Base-by-base conservation (phyloP, 2,113 vertebrate species). In the Cephalopterus ornatus region DNA sequence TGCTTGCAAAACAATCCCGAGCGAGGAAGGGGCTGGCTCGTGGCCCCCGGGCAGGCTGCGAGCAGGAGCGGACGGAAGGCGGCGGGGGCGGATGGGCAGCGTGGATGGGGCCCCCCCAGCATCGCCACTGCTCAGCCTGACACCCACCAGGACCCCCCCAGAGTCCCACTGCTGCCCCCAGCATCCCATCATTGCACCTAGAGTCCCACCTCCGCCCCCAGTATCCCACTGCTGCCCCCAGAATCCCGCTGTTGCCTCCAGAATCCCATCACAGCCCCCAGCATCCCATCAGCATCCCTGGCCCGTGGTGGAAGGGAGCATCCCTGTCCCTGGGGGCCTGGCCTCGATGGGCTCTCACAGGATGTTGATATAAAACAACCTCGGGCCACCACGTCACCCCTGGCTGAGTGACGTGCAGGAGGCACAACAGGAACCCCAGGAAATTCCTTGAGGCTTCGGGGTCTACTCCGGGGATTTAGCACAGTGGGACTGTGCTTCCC, bases 1-100 rank as follows among this genome's bases (percentile, higher is more conserved):
- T 47, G 93, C 92, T 83, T 72, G 95, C 93, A 91, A 92, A 97
- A 95, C 95, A 96, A 94, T 92, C 93, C 79, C 9, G 5, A 33
- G 42, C 22, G 58, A 90, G 92, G 88, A 93, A 92, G 73, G 89
- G 75, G 85, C 44, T 68, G 85, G 74, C 56, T 70, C 27, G 6
- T 28, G 47, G 83, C 30, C 83, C 92, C 85, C 3, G 5, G 61
- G 73, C 4, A 1, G 58, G 52, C 55, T n/a, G 50, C 1, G 5
- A 27, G 42, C 32, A 46, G 63, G 56, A 85, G 89, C 4, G 8
- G 88, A 65, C 0, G 35, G 94, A 80, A 92, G 70, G 91, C 2
- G 0, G 24, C 0, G 0, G 68, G 73, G 67, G 52, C 1, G 3
- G 67, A 35, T 0, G 4, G 32, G 24, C 15, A 63, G 53, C 17